Evolutionary conservation across 2,797 vertebrate genomes (phyloP).

Genomic region (Spinus pinus): DNA sequence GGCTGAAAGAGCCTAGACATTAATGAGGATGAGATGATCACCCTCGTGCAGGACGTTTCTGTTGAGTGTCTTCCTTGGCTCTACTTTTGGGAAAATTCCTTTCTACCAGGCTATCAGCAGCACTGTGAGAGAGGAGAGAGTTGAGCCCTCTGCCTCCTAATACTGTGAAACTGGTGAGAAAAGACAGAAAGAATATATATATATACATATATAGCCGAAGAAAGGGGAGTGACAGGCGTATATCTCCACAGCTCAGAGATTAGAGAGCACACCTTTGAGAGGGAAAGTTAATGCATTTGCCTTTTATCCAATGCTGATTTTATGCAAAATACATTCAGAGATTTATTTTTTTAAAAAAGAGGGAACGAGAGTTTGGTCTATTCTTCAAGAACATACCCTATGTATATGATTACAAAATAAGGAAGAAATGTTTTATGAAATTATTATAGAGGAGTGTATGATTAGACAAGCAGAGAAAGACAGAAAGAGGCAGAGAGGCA

Average conservation of each 20-base stretch:
- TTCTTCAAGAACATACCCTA: neutral
- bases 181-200: neutral
- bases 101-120: neutral
- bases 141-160: neutral
- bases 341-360: neutral
- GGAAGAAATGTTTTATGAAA: slow-evolving; percentile 8
- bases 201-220: neutral
- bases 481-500: neutral
- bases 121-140: neutral
- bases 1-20: neutral
- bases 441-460: neutral
- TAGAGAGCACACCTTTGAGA: neutral
- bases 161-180: neutral
- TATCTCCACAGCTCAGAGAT: neutral
- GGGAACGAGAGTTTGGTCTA: neutral
- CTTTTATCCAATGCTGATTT: slow-evolving; percentile 6
- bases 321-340: neutral
- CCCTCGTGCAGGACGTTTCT: neutral
- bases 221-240: neutral
- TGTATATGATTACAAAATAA: neutral
- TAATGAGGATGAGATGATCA: neutral
- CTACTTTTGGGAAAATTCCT: neutral
- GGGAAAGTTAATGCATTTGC: neutral
- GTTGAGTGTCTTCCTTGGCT: neutral
- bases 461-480: slow-evolving; percentile 8